phyloP scores from a whole-genome alignment of 1,140 invertebrate genomes.

The Gonatopus flavifemur region DNA sequence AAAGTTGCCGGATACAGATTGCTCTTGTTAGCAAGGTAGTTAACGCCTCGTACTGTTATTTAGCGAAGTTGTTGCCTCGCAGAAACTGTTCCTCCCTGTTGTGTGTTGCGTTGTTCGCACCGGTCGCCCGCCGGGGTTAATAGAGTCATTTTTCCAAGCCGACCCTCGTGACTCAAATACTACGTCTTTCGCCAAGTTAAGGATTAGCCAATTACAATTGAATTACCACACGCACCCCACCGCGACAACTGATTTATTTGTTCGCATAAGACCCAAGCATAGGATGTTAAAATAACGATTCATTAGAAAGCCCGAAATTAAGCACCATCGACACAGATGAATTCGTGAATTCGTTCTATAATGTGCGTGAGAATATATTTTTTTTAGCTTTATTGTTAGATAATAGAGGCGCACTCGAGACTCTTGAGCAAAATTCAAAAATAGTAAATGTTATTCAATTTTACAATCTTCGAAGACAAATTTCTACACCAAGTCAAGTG shows the following conservation, averaged over 20 bases:
- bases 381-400: too few species aligned
- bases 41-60: conserved; percentile 48
- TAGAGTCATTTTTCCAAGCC: conserved; percentile 58
- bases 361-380: too few species aligned
- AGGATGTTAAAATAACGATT: too few species aligned
- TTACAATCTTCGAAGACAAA: too few species aligned
- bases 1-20: conserved; percentile 48
- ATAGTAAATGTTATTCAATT: too few species aligned
- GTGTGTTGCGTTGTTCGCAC: conserved; percentile 22
- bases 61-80: conserved; percentile 48
- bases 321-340: too few species aligned
- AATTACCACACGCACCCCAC: conserved; percentile 45
- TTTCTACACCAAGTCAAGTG: too few species aligned
- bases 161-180: conserved; percentile 31
- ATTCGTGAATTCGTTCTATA: too few species aligned
- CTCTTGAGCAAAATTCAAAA: too few species aligned
- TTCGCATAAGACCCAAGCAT: conserved; percentile 2
- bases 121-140: conserved; percentile 48
- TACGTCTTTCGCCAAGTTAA: conserved; percentile 48
- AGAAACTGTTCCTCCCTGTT: conserved; percentile 33
- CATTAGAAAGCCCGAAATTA: too few species aligned
- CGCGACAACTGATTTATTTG: conserved; percentile 41
- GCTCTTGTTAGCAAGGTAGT: conserved; percentile 52
- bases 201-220: conserved; percentile 59
- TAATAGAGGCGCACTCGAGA: too few species aligned